Conservation (phyloP, 2,113 vertebrate species). For the Opisthocomus hoazin region DNA sequence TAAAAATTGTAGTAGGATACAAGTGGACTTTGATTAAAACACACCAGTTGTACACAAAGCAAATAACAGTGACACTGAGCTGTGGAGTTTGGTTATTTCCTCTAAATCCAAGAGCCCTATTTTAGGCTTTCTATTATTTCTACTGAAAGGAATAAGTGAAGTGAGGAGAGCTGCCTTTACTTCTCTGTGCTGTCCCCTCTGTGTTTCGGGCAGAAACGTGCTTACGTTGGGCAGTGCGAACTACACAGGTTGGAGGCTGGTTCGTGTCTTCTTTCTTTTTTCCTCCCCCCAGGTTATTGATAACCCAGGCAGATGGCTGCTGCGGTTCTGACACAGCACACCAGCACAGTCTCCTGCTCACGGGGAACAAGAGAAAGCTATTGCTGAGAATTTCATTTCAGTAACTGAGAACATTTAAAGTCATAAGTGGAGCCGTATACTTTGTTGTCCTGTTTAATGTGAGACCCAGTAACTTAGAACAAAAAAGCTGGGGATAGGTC, state of each 20-base stretch:
- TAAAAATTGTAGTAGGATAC: not conserved
- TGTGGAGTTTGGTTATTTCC: not conserved
- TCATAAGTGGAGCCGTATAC: not conserved
- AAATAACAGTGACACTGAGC: not conserved
- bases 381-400: not conserved
- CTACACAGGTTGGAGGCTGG: not conserved
- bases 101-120: not conserved
- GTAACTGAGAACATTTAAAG: not conserved
- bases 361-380: not conserved
- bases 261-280: not conserved
- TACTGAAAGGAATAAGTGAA: not conserved
- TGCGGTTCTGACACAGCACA: not conserved
- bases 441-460: not conserved
- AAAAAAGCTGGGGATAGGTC: not conserved
- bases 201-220: not conserved
- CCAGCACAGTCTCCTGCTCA: not conserved
- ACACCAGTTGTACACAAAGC: not conserved
- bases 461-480: not conserved
- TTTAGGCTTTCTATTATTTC: not conserved
- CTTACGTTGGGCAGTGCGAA: accelerated
- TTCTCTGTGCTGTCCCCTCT: not conserved
- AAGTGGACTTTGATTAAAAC: not conserved
- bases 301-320: not conserved
- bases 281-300: not conserved
- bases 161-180: not conserved